These are phyloP conservation scores for Sacculina carcini DNA, from an alignment of 2,888 invertebrate genomes.

Conservation along the genomic window DNA sequence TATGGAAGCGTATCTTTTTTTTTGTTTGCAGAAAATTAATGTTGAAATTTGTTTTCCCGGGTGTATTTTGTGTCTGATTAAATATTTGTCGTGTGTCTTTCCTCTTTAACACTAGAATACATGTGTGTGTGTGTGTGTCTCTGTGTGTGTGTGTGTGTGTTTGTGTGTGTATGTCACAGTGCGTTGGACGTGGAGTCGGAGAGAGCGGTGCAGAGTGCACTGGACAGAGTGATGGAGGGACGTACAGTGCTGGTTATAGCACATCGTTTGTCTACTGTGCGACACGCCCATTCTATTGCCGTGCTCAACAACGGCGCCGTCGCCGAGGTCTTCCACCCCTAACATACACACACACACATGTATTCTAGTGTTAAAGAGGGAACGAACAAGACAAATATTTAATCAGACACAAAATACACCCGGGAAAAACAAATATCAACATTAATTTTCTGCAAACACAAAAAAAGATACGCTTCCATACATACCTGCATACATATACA, in stretches of 20 bases:
- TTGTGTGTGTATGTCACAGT: slow-evolving; percentile 25
- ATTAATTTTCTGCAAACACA: not conserved
- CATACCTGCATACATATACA: not conserved
- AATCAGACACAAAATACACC: too few species aligned
- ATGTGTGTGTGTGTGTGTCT: not conserved
- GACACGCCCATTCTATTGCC: slow-evolving; percentile 70
- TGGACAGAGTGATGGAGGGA: slow-evolving; percentile 54
- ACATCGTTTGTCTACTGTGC: slow-evolving; percentile 69
- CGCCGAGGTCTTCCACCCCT: slow-evolving; percentile 35
- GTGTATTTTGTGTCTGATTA: too few species aligned
- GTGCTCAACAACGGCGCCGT: slow-evolving; percentile 59
- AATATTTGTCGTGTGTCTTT: too few species aligned
- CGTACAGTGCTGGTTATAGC: slow-evolving; percentile 86
- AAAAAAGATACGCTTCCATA: not conserved
- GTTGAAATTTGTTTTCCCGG: too few species aligned
- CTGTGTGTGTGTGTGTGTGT: not conserved
- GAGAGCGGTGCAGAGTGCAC: slow-evolving; percentile 58
- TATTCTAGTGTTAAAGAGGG: too few species aligned
- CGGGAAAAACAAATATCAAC: too few species aligned
- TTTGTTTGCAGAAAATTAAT: too few species aligned
- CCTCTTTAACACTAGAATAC: too few species aligned
- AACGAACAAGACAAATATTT: too few species aligned
- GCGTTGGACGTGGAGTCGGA: slow-evolving; percentile 82
- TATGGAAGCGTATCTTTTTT: not conserved
- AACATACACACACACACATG: not conserved